These are phyloP conservation scores for Ostrea denselamellosa DNA, from an alignment of 1,140 invertebrate genomes.

Conservation along the genomic window DNA sequence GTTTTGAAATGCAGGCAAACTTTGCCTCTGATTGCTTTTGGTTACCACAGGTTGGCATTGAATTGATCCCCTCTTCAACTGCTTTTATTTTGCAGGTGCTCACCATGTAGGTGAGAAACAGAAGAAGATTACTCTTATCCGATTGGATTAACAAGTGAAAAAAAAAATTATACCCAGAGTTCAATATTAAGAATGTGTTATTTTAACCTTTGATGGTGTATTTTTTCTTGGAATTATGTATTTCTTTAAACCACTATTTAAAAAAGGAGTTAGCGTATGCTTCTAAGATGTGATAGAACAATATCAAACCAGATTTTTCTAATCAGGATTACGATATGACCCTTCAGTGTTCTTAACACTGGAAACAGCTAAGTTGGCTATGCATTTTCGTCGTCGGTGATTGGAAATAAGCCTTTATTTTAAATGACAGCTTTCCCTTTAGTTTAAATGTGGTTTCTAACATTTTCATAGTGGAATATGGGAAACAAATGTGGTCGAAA, in stretches of 20 bases:
- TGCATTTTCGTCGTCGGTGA: background rate
- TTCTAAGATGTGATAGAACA: background rate
- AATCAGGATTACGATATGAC: background rate
- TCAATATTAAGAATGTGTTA: background rate
- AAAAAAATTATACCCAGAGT: background rate
- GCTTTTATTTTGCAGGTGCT: background rate
- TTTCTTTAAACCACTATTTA: background rate
- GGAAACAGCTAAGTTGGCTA: background rate
- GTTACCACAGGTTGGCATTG: background rate
- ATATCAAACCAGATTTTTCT: background rate
- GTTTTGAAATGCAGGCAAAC: background rate
- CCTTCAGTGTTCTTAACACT: slow-evolving; percentile 6
- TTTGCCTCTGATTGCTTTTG: background rate
- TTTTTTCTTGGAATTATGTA: background rate
- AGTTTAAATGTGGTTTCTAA: background rate
- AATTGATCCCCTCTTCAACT: background rate
- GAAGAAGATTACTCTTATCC: background rate
- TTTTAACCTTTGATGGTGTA: background rate
- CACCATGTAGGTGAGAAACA: background rate
- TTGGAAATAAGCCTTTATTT: background rate
- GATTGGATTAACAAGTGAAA: slow-evolving; percentile 36
- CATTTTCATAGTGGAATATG: slow-evolving; percentile 53
- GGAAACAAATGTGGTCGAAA: slow-evolving; percentile 58
- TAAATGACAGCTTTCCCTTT: background rate
- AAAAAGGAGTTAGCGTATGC: slow-evolving; percentile 4